phyloP scores from a whole-genome alignment of 2,797 vertebrate species.

The Pseudocheirus occidentalis region DNA sequence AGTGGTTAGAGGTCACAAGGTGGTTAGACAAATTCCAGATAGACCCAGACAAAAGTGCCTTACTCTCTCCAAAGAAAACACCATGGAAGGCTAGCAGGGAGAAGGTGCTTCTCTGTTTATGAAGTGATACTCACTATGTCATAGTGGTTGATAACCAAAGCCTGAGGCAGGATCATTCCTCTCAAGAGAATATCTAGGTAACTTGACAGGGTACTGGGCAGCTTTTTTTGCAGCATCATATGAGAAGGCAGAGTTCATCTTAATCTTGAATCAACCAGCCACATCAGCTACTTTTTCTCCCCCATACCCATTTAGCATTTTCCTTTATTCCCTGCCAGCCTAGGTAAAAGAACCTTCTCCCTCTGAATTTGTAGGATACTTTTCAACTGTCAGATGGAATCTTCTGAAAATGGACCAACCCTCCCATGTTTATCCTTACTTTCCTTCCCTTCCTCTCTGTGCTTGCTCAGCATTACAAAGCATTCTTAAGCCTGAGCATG shows the following conservation, averaged over 20 bases:
- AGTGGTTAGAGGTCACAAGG: not conserved
- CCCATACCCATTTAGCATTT: not conserved
- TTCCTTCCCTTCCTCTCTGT: not conserved
- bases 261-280: not conserved
- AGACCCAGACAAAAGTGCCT: not conserved
- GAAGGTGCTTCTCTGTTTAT: not conserved
- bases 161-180: not conserved
- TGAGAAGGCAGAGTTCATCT: not conserved
- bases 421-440: not conserved
- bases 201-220: not conserved
- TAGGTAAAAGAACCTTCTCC: not conserved
- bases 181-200: not conserved
- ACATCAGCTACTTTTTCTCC: not conserved
- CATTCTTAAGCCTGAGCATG: not conserved
- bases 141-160: not conserved
- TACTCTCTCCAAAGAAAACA: not conserved
- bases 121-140: not conserved
- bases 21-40: not conserved
- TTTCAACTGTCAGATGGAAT: not conserved
- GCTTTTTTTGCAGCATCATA: not conserved
- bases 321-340: not conserved
- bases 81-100: not conserved
- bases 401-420: no score
- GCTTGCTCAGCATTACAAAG: not conserved
- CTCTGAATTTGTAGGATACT: not conserved